Base-by-base conservation (phyloP, 2,113 vertebrate species). In the Pelodiscus sinensis region DNA sequence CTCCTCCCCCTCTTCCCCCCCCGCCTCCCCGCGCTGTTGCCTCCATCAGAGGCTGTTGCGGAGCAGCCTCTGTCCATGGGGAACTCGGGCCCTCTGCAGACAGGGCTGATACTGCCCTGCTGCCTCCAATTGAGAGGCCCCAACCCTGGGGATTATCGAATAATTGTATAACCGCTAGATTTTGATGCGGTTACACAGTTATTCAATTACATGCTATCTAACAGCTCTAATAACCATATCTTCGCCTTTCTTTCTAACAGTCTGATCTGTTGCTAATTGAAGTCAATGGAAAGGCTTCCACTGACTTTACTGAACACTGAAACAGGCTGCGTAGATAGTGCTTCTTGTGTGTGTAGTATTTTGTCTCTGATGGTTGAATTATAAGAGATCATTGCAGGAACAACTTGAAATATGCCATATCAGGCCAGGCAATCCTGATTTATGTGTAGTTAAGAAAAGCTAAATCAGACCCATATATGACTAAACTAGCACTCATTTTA, bases 181-280 rank as follows among this genome's bases (percentile, higher is more conserved):
- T 44, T 44, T 44, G 44, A 44, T 44, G 44, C 44, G 44, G 44
- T 44, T 44, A 44, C 44, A 44, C 44, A 44, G 7, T 44, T 44
- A 44, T 44, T 44, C 44, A 44, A 44, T 44, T 44, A 44, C 44
- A 44, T 44, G 6, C 44, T 44, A 44, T 44, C 44, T 44, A 44
- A 44, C 44, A 44, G 4, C 44, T 44, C 44, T 44, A 44, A 44
- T 44, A 44, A 44, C 44, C 44, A 22, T 27, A 15, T 22, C 73
- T 77, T 21, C 62, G 79, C 16, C 2, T 55, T n/a, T 13, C 0
- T 31, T 25, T 35, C 6, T 18, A 0, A 0, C 8, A 29, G 3
- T 22, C 29, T 81, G n/a, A 51, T 56, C 8, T 65, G n/a, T 24
- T 56, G 18, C 84, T 94, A 82, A 56, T 19, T 12, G 35, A 58